Conservation (phyloP, 1,140 invertebrate genomes). For the Hypsibius dujardini region DNA sequence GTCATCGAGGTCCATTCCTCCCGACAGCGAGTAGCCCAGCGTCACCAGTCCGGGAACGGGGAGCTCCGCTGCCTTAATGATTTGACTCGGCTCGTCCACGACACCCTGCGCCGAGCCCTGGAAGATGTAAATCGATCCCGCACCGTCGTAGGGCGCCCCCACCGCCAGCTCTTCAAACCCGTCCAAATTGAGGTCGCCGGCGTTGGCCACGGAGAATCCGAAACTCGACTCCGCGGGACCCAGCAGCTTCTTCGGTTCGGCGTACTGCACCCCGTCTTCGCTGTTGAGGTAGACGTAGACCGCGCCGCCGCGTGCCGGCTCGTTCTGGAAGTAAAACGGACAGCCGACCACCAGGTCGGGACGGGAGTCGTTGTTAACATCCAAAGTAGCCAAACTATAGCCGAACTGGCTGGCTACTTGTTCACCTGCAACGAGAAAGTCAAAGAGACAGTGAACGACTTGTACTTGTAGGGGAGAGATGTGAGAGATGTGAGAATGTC, state of each 20-base stretch:
- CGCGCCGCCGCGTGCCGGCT: conserved; percentile 51
- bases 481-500: too few relatives aligned
- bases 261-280: conserved; percentile 30
- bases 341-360: conserved; percentile 73
- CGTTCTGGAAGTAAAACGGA: conserved; percentile 67
- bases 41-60: conserved; percentile 42
- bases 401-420: conserved; percentile 74
- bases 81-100: conserved; percentile 43
- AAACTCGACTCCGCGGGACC: conserved; percentile 58
- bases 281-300: conserved; percentile 67
- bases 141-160: conserved; percentile 71
- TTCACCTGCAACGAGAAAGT: conserved; percentile 50
- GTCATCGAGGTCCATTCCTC: conserved; percentile 67
- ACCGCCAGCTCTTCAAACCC: conserved; percentile 70
- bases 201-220: conserved; percentile 60
- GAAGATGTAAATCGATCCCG: conserved; percentile 67
- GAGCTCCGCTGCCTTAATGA: conserved; percentile 39
- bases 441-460: too few relatives aligned
- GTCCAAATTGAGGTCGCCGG: conserved; percentile 80
- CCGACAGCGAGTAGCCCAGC: conserved; percentile 72
- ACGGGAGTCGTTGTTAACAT: conserved; percentile 63
- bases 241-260: conserved; percentile 40
- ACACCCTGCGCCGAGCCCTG: conserved; percentile 57
- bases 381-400: conserved; percentile 60
- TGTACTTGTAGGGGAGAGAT: too few relatives aligned